These are phyloP conservation scores for Nebria ingens DNA, from an alignment of 1,140 invertebrate species.

Conservation along the genomic window DNA sequence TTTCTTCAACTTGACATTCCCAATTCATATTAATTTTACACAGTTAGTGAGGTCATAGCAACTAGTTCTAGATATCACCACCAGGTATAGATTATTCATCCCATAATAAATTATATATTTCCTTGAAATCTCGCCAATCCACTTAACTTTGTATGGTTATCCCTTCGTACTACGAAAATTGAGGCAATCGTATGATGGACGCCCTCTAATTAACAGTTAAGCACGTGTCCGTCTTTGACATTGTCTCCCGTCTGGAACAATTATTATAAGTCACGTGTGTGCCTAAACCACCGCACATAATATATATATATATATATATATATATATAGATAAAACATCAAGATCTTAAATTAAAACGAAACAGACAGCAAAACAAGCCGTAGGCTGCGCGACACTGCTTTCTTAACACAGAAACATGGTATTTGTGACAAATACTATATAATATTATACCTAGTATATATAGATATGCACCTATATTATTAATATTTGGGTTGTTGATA, in stretches of 20 bases:
- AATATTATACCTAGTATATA: not conserved
- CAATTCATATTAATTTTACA: too few species aligned
- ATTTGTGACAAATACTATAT: constrained; percentile 5
- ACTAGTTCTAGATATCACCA: not conserved
- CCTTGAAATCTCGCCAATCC: too few species aligned
- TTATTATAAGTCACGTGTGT: constrained; percentile 4
- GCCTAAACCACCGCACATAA: constrained; percentile 5
- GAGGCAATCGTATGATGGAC: too few species aligned
- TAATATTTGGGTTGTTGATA: constrained; percentile 4
- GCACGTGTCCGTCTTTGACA: not conserved
- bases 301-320: not conserved
- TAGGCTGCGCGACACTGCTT: not conserved
- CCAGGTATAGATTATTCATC: too few species aligned
- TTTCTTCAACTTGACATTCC: too few species aligned
- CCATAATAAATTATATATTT: too few species aligned
- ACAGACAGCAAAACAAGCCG: too few species aligned
- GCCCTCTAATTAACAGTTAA: not conserved
- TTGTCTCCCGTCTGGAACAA: constrained; percentile 1
- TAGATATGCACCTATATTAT: not conserved
- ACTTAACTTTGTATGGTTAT: too few species aligned
- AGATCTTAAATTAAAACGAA: too few species aligned
- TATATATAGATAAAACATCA: too few species aligned
- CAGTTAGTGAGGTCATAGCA: too few species aligned
- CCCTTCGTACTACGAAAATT: too few species aligned
- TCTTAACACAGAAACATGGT: not conserved